A percentile compares a stretch with the other conserved stretches of the same genome.
These are phyloP conservation scores for Himalopsyche phryganea DNA, from an alignment of 1,140 invertebrate species.

Conservation along the genomic window DNA sequence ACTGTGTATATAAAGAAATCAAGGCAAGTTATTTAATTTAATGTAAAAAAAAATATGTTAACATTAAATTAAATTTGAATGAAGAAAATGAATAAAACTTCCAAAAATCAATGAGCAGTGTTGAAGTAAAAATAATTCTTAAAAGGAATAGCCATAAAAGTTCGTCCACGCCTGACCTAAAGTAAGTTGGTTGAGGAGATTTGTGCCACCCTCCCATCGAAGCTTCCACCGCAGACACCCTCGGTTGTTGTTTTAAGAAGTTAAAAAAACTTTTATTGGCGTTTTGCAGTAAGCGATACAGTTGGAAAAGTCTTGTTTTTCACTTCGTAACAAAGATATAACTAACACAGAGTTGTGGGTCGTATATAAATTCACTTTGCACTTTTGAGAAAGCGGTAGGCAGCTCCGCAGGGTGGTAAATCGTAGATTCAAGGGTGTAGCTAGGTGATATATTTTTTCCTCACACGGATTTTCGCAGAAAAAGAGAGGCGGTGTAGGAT, in stretches of 20 bases:
- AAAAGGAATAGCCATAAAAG: no score
- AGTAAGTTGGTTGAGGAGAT: no score
- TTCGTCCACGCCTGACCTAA: no score
- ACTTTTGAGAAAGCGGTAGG: neutral
- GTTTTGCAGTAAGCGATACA: conserved; percentile 4
- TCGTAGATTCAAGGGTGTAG: neutral
- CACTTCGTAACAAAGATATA: no score
- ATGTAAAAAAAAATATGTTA: no score
- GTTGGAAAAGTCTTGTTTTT: neutral
- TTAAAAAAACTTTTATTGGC: conserved; percentile 5
- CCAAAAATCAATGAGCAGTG: no score
- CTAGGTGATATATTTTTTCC: conserved; percentile 1
- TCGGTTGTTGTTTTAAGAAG: conserved; percentile 2
- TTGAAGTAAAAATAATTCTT: no score
- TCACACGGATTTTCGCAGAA: neutral
- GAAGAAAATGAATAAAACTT: no score
- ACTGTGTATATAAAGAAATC: no score
- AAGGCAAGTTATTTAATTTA: no score
- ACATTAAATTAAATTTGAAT: no score
- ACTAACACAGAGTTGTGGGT: neutral
- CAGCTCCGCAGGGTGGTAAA: neutral
- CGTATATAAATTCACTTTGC: conserved; percentile 1
- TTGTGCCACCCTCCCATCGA: neutral
- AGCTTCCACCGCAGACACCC: neutral
- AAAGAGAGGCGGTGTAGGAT: conserved; percentile 3